These are phyloP conservation scores for Colinus virginianus DNA, from an alignment of 2,113 vertebrate genomes.

Conservation along the genomic window DNA sequence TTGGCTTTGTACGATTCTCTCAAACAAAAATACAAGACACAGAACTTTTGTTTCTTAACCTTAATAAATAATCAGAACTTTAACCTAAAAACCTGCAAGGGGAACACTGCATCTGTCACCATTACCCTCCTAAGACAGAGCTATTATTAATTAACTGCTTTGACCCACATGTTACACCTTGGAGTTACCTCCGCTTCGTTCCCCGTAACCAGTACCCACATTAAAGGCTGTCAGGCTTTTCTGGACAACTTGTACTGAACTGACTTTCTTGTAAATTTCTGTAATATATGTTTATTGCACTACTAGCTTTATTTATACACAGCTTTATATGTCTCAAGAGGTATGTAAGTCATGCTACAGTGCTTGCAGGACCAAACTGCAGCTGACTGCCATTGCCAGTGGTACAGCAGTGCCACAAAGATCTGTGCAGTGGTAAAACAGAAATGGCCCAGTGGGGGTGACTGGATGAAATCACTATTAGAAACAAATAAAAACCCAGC, in stretches of 20 bases:
- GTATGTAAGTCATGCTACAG: not conserved
- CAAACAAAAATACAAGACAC: not conserved
- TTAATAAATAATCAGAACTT: not conserved
- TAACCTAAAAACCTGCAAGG: not conserved
- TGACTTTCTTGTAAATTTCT: not conserved
- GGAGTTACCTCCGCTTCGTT: not conserved
- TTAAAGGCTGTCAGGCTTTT: not conserved
- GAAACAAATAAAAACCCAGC: not conserved
- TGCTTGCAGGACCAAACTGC: rapidly evolving
- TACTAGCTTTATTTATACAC: rapidly evolving
- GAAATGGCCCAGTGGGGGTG: not conserved
- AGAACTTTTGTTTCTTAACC: not conserved
- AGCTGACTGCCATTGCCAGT: rapidly evolving
- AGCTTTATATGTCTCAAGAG: not conserved
- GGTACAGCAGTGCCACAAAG: not conserved
- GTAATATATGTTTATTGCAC: rapidly evolving
- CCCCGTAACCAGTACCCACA: not conserved
- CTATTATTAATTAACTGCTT: not conserved
- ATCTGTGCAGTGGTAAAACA: not conserved
- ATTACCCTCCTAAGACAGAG: rapidly evolving
- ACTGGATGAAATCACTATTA: not conserved
- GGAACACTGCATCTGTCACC: not conserved
- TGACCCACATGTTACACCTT: not conserved
- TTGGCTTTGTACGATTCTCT: not conserved
- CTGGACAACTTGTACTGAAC: not conserved